Evolutionary conservation across 2,797 vertebrate genomes (phyloP).

Genomic region (Mus spretus): DNA sequence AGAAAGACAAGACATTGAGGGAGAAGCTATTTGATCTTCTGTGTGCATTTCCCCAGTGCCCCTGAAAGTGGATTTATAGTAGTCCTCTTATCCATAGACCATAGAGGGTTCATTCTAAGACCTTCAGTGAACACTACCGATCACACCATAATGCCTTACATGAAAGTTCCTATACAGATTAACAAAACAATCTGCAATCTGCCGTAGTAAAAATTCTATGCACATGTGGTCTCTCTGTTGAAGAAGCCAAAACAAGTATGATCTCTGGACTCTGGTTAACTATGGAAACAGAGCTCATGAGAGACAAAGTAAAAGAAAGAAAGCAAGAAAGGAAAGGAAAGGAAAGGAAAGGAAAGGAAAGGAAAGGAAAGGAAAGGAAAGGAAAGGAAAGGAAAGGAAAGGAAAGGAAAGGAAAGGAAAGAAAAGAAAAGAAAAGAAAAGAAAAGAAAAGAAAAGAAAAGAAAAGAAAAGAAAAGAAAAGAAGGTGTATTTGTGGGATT

Average conservation of each 20-base stretch:
- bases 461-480: no score
- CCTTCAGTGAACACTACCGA: not conserved
- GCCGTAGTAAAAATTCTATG: not conserved
- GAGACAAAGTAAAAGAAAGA: not conserved
- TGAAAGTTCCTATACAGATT: not conserved
- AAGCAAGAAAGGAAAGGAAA: no score
- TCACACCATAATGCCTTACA: not conserved
- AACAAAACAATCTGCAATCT: not conserved
- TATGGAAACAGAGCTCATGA: not conserved
- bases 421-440: no score
- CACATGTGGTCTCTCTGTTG: not conserved
- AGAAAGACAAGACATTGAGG: not conserved
- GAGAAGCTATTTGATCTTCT: not conserved
- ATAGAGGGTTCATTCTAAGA: not conserved
- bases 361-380: no score
- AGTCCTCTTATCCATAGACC: not conserved
- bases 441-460: no score
- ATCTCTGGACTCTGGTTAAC: not conserved
- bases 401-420: no score
- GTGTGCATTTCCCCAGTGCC: not conserved
- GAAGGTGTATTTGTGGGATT: not conserved
- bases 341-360: no score
- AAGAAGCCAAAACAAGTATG: not conserved
- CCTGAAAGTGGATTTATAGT: not conserved
- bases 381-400: no score